Conservation (phyloP, 2,888 invertebrate genomes). For the Drosophila anceps region DNA sequence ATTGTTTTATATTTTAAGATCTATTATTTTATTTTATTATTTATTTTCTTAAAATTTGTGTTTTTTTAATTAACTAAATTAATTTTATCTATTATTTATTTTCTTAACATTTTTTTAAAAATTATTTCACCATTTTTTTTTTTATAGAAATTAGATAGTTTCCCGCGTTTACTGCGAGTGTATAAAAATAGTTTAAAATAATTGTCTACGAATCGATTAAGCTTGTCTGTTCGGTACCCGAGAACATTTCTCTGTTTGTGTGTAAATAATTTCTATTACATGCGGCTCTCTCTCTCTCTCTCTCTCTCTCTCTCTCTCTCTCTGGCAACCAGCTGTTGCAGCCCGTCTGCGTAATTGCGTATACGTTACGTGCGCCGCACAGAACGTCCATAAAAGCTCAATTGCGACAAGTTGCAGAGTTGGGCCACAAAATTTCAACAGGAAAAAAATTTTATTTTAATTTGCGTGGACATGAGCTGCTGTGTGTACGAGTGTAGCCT, state of each 20-base stretch:
- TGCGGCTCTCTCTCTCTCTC: too few species aligned
- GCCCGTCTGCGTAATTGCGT: constrained; percentile 65
- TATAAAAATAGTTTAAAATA: background rate
- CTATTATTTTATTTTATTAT: too few species aligned
- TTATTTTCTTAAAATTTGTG: too few species aligned
- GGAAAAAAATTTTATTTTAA: constrained; percentile 74
- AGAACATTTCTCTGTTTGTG: constrained; percentile 2
- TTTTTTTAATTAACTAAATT: too few species aligned
- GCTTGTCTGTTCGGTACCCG: background rate
- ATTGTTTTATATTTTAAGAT: too few species aligned
- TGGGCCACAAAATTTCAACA: constrained; percentile 62
- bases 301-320: too few species aligned
- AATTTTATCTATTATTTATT: too few species aligned
- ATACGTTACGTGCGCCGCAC: constrained; percentile 70
- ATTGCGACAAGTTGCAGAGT: constrained; percentile 69
- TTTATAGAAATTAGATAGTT: background rate
- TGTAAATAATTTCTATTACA: constrained; percentile 31
- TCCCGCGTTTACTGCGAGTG: background rate
- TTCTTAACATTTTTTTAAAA: too few species aligned
- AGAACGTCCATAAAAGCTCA: constrained; percentile 66
- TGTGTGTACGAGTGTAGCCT: constrained; percentile 63
- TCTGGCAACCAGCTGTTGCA: constrained; percentile 24
- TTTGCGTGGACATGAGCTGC: constrained; percentile 74
- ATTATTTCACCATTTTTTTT: too few species aligned
- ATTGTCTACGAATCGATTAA: constrained; percentile 5